Evolutionary conservation across 2,113 vertebrate genomes (phyloP).

Genomic region (Phylloscopus whistleri): DNA sequence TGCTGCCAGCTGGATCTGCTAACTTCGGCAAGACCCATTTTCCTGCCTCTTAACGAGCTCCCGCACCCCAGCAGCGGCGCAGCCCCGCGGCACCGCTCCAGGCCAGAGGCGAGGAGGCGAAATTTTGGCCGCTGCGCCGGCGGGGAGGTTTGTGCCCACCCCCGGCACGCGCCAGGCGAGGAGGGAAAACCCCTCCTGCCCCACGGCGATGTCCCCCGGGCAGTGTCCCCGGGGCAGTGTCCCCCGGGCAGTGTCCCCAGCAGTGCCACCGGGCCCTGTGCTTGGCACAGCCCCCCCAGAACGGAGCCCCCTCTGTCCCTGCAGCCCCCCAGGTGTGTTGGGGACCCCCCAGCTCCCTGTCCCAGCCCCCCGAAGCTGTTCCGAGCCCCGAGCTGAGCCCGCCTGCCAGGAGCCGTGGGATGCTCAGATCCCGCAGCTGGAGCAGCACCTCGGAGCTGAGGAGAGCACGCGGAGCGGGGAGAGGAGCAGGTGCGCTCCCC

Average conservation of each 20-base stretch:
- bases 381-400: not conserved
- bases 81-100: not conserved
- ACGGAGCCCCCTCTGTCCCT: accelerated
- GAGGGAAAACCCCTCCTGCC: not conserved
- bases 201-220: accelerated
- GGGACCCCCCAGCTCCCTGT: not conserved
- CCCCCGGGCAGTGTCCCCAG: not conserved
- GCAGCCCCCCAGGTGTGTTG: accelerated
- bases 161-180: accelerated
- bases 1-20: conserved; percentile 8
- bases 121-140: accelerated
- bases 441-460: not conserved
- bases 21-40: conserved; percentile 39
- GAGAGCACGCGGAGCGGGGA: accelerated
- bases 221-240: not conserved
- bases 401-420: accelerated
- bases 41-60: conserved; percentile 17
- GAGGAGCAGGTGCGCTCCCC: not conserved
- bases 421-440: not conserved
- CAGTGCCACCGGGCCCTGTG: not conserved
- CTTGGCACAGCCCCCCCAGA: not conserved
- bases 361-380: not conserved
- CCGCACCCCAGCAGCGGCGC: not conserved
- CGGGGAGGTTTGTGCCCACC: not conserved
- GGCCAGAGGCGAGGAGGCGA: accelerated